Evolutionary conservation across 2,888 invertebrate genomes (phyloP), one percentile per base, ranked within the genome.

Genomic region (Resseliella maxima): DNA sequence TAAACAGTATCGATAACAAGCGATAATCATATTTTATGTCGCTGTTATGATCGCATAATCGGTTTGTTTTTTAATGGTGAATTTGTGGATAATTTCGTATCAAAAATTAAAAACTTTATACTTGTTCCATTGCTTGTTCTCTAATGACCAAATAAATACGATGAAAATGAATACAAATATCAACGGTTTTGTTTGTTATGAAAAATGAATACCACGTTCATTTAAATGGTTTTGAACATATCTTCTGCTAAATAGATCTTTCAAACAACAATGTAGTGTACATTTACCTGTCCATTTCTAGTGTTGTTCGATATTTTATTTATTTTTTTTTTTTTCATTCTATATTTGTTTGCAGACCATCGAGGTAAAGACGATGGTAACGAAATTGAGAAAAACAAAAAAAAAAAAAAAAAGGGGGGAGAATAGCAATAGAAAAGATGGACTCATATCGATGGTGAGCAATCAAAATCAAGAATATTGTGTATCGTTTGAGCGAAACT

Each of bases 291-390:
- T 59, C 59, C 59, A 50, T 50, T 50, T 50, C 18, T 8, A 12
- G 50, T 24, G 59, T 59, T 59, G 3, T n/a, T 59, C 59, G 27
- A 59, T 59, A 59, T 59, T 59, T 59, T 59, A 18, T 59, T n/a
- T 59, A 12, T 59, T n/a, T 59, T 5, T 12, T 45, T 10, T 5
- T 45, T 5, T 12, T 45, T 5, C 45, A n/a, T 45, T 45, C 12
- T 10, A n/a, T n/a, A n/a, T n/a, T n/a, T n/a, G n/a, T n/a, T n/a
- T n/a, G n/a, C n/a, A n/a, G n/a, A n/a, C n/a, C n/a, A n/a, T n/a
- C n/a, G n/a, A n/a, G n/a, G n/a, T n/a, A n/a, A n/a, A n/a, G n/a
- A n/a, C n/a, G n/a, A n/a, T n/a, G n/a, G n/a, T n/a, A n/a, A n/a
- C n/a, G n/a, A n/a, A n/a, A n/a, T n/a, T n/a, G 5, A n/a, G 1